Evolutionary conservation across 2,113 vertebrate species (phyloP).

Genomic region (Poecile atricapillus): DNA sequence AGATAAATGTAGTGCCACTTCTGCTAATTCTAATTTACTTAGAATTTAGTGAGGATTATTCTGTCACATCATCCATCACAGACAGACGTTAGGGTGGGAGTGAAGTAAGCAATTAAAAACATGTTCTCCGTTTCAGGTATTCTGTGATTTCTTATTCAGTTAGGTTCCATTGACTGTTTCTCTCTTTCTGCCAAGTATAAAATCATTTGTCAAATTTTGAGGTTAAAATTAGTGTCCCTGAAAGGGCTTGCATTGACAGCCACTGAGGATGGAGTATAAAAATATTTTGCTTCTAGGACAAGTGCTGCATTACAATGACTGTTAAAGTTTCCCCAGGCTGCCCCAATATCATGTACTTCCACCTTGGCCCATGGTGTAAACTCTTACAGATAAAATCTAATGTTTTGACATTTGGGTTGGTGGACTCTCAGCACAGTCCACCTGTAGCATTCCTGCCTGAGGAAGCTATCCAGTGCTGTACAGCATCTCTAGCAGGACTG

Average conservation of each 20-base stretch:
- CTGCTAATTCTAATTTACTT: constrained; percentile 47
- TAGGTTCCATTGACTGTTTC: not conserved
- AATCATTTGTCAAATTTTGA: not conserved
- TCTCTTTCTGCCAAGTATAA: not conserved
- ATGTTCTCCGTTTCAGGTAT: constrained; percentile 40
- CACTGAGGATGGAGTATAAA: not conserved
- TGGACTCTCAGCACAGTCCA: not conserved
- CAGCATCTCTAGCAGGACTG: not conserved
- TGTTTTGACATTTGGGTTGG: not conserved
- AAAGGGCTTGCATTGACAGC: not conserved
- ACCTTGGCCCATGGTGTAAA: not conserved
- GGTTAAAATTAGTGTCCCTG: not conserved
- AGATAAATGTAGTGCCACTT: constrained; percentile 49
- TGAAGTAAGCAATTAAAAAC: constrained; percentile 61
- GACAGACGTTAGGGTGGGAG: not conserved
- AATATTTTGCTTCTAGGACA: not conserved
- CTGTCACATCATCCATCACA: constrained; percentile 54
- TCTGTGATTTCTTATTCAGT: constrained; percentile 13
- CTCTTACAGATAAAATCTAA: not conserved
- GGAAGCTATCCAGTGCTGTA: not conserved
- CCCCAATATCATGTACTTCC: not conserved
- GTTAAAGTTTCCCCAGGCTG: not conserved
- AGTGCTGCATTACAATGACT: not conserved
- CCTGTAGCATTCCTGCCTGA: not conserved
- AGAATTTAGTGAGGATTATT: constrained; percentile 54